Evolutionary conservation across 2,113 vertebrate genomes (phyloP).

Genomic region (Semicossyphus pulcher): DNA sequence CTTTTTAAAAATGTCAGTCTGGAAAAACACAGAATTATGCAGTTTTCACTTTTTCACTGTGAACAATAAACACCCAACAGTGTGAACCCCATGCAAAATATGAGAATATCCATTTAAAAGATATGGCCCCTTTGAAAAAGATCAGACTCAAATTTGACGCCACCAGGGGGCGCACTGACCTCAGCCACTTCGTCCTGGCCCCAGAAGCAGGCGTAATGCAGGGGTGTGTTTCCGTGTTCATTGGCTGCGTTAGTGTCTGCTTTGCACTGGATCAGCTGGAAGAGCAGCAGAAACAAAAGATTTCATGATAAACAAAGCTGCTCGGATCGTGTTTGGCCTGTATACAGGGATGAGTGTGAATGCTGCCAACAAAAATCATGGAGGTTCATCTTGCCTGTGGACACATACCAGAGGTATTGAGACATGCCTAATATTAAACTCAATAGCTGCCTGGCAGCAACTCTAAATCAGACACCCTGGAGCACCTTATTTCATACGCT

Average conservation of each 20-base stretch:
- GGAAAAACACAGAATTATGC: too few species aligned
- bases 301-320: slow-evolving; percentile 33
- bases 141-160: neutral
- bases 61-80: too few species aligned
- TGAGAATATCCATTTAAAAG: too few species aligned
- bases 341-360: slow-evolving; percentile 46
- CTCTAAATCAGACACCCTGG: slow-evolving; percentile 40
- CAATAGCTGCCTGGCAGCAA: slow-evolving; percentile 44
- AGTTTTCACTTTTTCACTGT: too few species aligned
- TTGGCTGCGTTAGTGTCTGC: slow-evolving; percentile 95
- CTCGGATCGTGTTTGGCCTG: slow-evolving; percentile 61
- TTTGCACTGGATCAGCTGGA: slow-evolving; percentile 95
- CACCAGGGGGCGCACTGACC: slow-evolving; percentile 84
- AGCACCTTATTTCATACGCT: slow-evolving; percentile 3
- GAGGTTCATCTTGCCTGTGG: slow-evolving; percentile 33
- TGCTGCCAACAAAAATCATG: slow-evolving; percentile 36
- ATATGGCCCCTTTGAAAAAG: too few species aligned
- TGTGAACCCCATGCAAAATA: too few species aligned
- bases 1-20: too few species aligned
- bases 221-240: slow-evolving; percentile 94
- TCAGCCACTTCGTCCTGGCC: slow-evolving; percentile 94
- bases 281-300: slow-evolving; percentile 51
- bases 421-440: slow-evolving; percentile 69
- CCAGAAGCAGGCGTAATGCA: slow-evolving; percentile 99
- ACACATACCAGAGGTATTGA: slow-evolving; percentile 66